Percentiles rank a stretch among this genome's conserved stretches.
These are phyloP conservation scores for Amazona guildingii DNA, from an alignment of 2,113 vertebrate genomes.

Conservation along the genomic window DNA sequence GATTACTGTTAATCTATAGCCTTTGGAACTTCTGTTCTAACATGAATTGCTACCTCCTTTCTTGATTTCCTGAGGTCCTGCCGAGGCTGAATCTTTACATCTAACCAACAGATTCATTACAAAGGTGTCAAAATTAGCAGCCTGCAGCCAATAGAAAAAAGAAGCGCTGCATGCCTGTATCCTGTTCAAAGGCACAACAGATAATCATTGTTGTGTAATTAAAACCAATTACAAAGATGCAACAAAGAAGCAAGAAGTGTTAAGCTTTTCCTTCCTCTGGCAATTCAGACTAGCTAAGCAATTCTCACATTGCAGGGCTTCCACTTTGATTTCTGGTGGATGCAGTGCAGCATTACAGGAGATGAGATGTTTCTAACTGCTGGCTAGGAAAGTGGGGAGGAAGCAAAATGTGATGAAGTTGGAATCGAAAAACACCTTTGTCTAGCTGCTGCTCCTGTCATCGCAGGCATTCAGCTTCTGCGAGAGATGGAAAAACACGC, in stretches of 20 bases:
- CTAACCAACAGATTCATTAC: slow-evolving; percentile 64
- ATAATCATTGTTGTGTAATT: neutral
- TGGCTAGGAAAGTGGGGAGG: neutral
- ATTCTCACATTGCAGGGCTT: neutral
- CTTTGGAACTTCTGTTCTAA: slow-evolving; percentile 24
- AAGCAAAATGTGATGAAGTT: neutral
- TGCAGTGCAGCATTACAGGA: neutral
- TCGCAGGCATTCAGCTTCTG: neutral
- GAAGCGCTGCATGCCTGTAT: neutral
- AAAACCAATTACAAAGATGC: slow-evolving; percentile 27
- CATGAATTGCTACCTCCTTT: slow-evolving; percentile 45
- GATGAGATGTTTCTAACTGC: neutral
- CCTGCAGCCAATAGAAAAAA: slow-evolving; percentile 21
- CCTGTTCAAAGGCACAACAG: slow-evolving; percentile 4
- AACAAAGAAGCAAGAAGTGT: neutral
- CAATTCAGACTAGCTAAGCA: neutral
- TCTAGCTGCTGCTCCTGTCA: neutral
- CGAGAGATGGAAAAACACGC: neutral
- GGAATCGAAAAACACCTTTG: neutral
- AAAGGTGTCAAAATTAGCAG: slow-evolving; percentile 68
- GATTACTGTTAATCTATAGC: neutral
- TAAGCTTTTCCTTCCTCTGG: neutral
- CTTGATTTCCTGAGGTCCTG: slow-evolving; percentile 55
- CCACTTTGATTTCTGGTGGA: neutral
- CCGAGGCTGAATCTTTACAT: slow-evolving; percentile 46